A percentile compares a stretch with the other conserved stretches of the same genome.
Conservation (phyloP, 2,113 vertebrate species). For the Rafetus swinhoei region DNA sequence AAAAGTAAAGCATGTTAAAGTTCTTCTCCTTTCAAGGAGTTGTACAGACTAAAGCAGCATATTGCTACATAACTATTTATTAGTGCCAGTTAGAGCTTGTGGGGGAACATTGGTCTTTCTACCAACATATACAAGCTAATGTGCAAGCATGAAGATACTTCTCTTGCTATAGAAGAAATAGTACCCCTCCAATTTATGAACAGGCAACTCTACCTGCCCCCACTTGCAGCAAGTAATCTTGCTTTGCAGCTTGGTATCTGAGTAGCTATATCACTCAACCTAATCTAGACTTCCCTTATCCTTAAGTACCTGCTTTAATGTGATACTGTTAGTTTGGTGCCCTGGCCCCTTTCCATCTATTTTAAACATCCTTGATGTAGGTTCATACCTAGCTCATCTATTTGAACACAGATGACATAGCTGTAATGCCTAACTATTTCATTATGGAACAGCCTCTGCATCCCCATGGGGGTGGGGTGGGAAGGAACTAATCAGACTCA, state of each 20-base stretch:
- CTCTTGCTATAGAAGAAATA: neutral
- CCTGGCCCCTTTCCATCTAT: too few species aligned
- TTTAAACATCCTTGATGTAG: too few species aligned
- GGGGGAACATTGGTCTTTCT: neutral
- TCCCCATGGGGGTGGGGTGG: neutral
- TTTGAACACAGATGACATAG: neutral
- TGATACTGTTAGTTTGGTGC: too few species aligned
- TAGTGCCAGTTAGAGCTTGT: too few species aligned
- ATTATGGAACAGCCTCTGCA: neutral
- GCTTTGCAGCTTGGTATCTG: neutral
- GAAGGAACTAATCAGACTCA: too few species aligned
- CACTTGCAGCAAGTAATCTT: neutral
- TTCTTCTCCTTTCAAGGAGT: neutral
- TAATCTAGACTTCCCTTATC: neutral
- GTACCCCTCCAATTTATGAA: neutral
- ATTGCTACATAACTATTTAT: neutral
- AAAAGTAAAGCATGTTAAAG: neutral
- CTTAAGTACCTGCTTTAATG: neutral
- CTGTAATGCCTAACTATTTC: neutral
- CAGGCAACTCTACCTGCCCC: neutral
- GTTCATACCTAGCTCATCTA: neutral
- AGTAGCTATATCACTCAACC: neutral
- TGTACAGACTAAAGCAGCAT: neutral
- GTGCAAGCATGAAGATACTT: accelerated
- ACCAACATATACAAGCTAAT: neutral